phyloP scores from a whole-genome alignment of 2,888 invertebrate genomes.

The Margaritifera margaritifera region DNA sequence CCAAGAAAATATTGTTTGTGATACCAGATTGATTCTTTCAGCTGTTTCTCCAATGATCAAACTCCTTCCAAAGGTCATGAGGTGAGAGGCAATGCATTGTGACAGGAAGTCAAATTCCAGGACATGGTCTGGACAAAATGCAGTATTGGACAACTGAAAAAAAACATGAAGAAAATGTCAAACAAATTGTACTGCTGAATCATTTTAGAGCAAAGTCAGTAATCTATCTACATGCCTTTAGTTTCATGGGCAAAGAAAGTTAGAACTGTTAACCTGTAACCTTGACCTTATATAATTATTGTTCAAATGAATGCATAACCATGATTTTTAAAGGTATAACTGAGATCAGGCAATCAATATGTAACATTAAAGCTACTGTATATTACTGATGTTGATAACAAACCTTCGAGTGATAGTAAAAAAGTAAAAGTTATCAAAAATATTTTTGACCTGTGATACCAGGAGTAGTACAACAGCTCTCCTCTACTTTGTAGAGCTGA shows the following conservation, averaged over 20 bases:
- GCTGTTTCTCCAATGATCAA: constrained; percentile 58
- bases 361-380: too few species aligned
- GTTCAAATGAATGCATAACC: too few species aligned
- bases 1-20: not conserved
- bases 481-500: too few species aligned
- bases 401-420: too few species aligned
- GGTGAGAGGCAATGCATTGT: constrained; percentile 61
- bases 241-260: not conserved
- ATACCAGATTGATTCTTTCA: constrained; percentile 61
- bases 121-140: constrained; percentile 56
- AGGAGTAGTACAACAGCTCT: too few species aligned
- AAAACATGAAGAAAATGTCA: not conserved
- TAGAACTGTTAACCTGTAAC: not conserved
- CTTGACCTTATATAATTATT: too few species aligned
- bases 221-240: not conserved
- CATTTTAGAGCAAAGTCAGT: not conserved
- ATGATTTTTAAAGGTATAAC: too few species aligned
- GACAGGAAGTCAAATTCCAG: constrained; percentile 60
- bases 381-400: too few species aligned
- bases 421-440: too few species aligned
- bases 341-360: too few species aligned
- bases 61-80: constrained; percentile 63
- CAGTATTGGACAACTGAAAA: constrained; percentile 62
- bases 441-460: too few species aligned
- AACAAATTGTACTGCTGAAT: not conserved